Evolutionary conservation across 2,888 invertebrate species (phyloP).

Genomic region (Caenorhabditis afra): DNA sequence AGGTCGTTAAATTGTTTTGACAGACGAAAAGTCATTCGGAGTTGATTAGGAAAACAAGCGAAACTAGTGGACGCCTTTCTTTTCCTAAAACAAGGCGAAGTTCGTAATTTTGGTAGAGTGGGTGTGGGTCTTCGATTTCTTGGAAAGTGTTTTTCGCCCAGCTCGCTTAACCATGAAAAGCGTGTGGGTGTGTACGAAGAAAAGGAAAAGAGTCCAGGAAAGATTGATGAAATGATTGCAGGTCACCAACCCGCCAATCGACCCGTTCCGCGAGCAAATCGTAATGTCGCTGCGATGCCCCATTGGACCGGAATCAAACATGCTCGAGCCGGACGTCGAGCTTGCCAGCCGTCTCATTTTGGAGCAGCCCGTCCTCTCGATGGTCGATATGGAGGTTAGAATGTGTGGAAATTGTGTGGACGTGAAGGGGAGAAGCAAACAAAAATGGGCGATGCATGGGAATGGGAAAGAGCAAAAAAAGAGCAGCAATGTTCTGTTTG

Average conservation of each 20-base stretch:
- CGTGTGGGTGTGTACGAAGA: neutral
- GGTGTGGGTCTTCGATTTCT: no score
- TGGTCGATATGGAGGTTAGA: slow-evolving; percentile 89
- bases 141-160: slow-evolving; percentile 17
- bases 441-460: slow-evolving; percentile 1
- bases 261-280: slow-evolving; percentile 98
- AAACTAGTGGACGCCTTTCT: neutral
- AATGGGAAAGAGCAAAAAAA: neutral
- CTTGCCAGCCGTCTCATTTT: slow-evolving; percentile 94
- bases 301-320: slow-evolving; percentile 91
- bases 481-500: slow-evolving; percentile 5
- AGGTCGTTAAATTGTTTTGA: slow-evolving; percentile 53
- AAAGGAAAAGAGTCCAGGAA: neutral
- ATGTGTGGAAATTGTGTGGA: neutral
- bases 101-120: slow-evolving; percentile 27
- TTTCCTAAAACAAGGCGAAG: neutral
- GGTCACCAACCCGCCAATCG: slow-evolving; percentile 97
- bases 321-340: slow-evolving; percentile 88
- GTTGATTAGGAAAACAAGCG: slow-evolving; percentile 52
- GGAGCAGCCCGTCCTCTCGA: slow-evolving; percentile 93
- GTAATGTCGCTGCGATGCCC: slow-evolving; percentile 98
- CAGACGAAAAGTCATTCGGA: slow-evolving; percentile 23
- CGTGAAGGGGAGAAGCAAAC: neutral
- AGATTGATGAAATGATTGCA: slow-evolving; percentile 53
- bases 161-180: slow-evolving; percentile 24